Percentiles rank a stretch among this genome's conserved stretches.
Evolutionary conservation across 1,140 invertebrate species (phyloP).

Genomic region (Pissodes strobi): DNA sequence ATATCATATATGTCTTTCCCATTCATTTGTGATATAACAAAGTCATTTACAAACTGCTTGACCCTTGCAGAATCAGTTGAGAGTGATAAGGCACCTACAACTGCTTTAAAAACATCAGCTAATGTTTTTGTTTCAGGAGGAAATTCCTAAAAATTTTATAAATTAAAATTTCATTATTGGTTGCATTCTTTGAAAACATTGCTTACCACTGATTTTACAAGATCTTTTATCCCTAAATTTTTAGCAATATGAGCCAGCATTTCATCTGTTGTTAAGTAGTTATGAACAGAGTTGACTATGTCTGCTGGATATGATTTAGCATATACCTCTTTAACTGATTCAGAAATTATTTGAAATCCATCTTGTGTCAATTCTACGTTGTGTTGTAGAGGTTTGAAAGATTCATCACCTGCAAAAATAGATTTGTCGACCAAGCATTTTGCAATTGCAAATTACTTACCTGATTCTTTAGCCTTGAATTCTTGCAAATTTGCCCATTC

Average conservation of each 20-base stretch:
- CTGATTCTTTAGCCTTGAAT: slow-evolving; percentile 52
- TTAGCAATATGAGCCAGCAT: slow-evolving; percentile 70
- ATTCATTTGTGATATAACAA: slow-evolving; percentile 79
- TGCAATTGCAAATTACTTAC: slow-evolving; percentile 58
- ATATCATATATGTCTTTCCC: slow-evolving; percentile 78
- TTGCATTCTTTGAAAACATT: slow-evolving; percentile 7
- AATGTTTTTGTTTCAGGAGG: slow-evolving; percentile 71
- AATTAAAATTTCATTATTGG: background rate
- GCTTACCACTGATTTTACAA: slow-evolving; percentile 75
- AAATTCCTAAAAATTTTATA: slow-evolving; percentile 67
- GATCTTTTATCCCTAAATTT: slow-evolving; percentile 79
- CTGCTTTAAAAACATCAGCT: slow-evolving; percentile 77
- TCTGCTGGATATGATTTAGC: slow-evolving; percentile 76
- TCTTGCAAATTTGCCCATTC: slow-evolving; percentile 63
- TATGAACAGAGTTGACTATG: slow-evolving; percentile 64
- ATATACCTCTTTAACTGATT: slow-evolving; percentile 61
- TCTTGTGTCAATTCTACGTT: slow-evolving; percentile 70
- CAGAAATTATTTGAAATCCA: slow-evolving; percentile 66
- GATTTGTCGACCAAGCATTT: background rate
- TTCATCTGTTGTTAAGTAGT: slow-evolving; percentile 69
- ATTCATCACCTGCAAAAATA: slow-evolving; percentile 23
- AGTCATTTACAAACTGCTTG: slow-evolving; percentile 81
- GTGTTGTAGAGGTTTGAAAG: slow-evolving; percentile 52
- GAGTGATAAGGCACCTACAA: slow-evolving; percentile 75
- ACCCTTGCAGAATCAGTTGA: slow-evolving; percentile 66